phyloP scores from a whole-genome alignment of 2,797 vertebrate species.

The Emys orbicularis region DNA sequence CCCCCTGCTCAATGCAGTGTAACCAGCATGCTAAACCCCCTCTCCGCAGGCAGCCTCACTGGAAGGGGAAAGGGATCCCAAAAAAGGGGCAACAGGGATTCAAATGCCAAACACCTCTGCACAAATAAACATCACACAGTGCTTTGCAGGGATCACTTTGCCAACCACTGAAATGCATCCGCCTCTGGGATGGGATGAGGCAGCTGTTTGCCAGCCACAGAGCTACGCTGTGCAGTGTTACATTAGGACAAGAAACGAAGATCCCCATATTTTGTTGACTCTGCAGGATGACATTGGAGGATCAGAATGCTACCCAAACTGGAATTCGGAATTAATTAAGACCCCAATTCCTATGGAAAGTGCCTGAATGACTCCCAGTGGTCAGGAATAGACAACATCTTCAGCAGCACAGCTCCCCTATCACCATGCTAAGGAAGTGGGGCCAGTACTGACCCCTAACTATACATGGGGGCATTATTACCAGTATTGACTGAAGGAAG shows the following conservation, averaged over 20 bases:
- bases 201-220: not conserved
- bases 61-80: not conserved
- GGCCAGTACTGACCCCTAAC: not conserved
- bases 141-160: not conserved
- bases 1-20: not conserved
- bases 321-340: not conserved
- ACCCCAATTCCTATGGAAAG: not conserved
- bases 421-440: not conserved
- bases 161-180: rapidly evolving
- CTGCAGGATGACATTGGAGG: not conserved
- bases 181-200: not conserved
- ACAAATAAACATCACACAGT: not conserved
- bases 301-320: not conserved
- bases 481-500: not conserved
- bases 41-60: not conserved
- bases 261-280: not conserved
- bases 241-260: not conserved
- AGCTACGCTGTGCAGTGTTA: not conserved
- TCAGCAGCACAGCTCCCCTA: not conserved
- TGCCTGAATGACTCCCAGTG: not conserved
- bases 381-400: not conserved
- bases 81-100: not conserved
- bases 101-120: not conserved
- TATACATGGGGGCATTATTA: not conserved
- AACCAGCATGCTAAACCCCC: slow-evolving; percentile 39